A percentile compares a stretch with the other conserved stretches of the same genome.
These are phyloP conservation scores for Umimayanthus kanabou DNA, from an alignment of 92 coral and sea anemone species.

Conservation along the genomic window DNA sequence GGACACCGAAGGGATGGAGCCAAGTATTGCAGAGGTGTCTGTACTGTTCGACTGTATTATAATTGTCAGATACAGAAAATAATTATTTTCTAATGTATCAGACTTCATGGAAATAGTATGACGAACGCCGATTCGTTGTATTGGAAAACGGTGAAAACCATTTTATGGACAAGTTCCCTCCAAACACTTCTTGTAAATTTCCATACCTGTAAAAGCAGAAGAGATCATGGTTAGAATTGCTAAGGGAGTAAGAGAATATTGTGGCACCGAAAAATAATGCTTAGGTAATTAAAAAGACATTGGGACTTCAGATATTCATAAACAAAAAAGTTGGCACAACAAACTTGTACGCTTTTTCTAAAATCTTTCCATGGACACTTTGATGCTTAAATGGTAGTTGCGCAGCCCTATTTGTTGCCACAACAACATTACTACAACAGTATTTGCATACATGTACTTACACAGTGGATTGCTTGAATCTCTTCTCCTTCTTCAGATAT, in stretches of 20 bases:
- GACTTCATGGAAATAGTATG: slow-evolving; percentile 79
- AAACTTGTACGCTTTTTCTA: no score
- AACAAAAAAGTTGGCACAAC: no score
- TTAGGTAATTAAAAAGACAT: no score
- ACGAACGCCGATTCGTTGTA: slow-evolving; percentile 63
- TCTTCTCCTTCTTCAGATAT: slow-evolving; percentile 82
- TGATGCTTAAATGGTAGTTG: no score
- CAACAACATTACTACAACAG: not conserved
- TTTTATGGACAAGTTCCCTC: slow-evolving; percentile 82
- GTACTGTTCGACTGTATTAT: no score
- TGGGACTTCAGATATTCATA: no score
- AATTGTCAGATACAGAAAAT: not conserved
- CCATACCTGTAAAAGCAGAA: slow-evolving; percentile 74
- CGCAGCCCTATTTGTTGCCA: not conserved
- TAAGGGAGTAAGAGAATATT: not conserved
- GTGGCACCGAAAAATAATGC: not conserved
- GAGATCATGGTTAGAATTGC: not conserved
- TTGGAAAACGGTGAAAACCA: slow-evolving; percentile 96
- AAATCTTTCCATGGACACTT: no score
- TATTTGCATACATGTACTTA: slow-evolving; percentile 59
- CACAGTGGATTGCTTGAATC: slow-evolving; percentile 62
- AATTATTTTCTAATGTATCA: slow-evolving; percentile 5
- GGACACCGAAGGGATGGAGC: no score
- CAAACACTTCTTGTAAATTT: slow-evolving; percentile 95
- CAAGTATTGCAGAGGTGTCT: no score